Base-by-base conservation (phyloP, 2,113 vertebrate species). In the Sceloporus tristichus region DNA sequence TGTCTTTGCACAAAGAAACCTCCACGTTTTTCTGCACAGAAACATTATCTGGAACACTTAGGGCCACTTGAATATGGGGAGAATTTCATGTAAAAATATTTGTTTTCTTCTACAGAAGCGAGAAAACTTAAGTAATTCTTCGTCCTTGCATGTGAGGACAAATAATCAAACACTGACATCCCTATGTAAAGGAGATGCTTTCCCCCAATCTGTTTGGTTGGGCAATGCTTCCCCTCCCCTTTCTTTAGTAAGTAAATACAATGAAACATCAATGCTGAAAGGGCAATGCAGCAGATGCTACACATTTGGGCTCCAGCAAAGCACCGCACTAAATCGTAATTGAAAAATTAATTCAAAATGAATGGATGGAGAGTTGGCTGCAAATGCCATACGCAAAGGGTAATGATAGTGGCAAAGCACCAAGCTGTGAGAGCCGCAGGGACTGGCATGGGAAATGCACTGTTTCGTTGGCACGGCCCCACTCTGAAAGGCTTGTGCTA, bases 331-430 rank as follows among this genome's bases (percentile, higher is more conserved):
- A 87, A 87, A 79, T 56, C 14, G 9, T 80, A 71, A 38, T 19
- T 70, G 76, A 79, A 56, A 71, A 87, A 71, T 71, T 86, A 86
- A 86, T 79, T 79, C 42, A 23, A 27, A 86, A 68, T 80, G 85
- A 40, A 42, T 66, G 75, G n/a, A 56, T 54, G 66, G n/a, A 71
- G 38, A 56, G 65, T 70, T 80, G 85, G n/a, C 66, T 70, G 53
- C 21, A 42, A 80, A 53, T 71, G 65, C 77, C 66, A 73, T 71
- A 38, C 13, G 16, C 65, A 73, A 85, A 74, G 66, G 48, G 48
- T 59, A 80, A 87, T 59, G 66, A 54, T 10, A 25, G 54, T 71
- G 85, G 65, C 65, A 56, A 79, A 70, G 48, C 42, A 38, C 23
- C 23, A 9, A 6, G 48, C 48, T 13, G 21, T n/a, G 7, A 23